Evolutionary conservation across 2,113 vertebrate genomes (phyloP).

Genomic region (Junco hyemalis): DNA sequence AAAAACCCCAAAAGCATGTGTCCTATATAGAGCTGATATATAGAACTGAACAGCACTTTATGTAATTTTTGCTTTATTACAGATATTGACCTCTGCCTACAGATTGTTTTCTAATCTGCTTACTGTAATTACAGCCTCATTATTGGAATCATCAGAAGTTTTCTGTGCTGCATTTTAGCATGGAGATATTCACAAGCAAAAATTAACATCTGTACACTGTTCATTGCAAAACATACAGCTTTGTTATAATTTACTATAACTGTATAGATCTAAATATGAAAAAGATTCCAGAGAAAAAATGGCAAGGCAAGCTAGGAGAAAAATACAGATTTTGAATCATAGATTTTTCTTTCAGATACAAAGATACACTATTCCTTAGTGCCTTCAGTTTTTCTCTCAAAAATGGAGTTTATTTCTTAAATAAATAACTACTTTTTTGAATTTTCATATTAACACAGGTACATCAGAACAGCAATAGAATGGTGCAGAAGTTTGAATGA

Average conservation of each 20-base stretch:
- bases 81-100: neutral
- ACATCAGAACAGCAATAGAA: constrained; percentile 63
- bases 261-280: neutral
- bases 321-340: neutral
- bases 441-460: constrained; percentile 59
- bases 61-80: neutral
- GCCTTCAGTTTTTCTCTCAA: neutral
- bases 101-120: neutral
- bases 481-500: constrained; percentile 74
- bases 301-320: neutral
- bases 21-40: neutral
- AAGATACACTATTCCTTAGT: neutral
- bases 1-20: neutral
- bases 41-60: neutral
- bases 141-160: neutral
- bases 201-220: neutral
- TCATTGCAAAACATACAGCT: neutral
- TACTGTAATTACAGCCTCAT: neutral
- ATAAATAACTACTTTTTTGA: neutral
- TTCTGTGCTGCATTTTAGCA: neutral
- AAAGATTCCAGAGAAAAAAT: neutral
- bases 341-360: neutral
- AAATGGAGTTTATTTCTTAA: neutral
- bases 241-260: neutral
- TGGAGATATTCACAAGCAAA: neutral